Conservation (phyloP, 2,797 vertebrate species). For the Nasua narica region DNA sequence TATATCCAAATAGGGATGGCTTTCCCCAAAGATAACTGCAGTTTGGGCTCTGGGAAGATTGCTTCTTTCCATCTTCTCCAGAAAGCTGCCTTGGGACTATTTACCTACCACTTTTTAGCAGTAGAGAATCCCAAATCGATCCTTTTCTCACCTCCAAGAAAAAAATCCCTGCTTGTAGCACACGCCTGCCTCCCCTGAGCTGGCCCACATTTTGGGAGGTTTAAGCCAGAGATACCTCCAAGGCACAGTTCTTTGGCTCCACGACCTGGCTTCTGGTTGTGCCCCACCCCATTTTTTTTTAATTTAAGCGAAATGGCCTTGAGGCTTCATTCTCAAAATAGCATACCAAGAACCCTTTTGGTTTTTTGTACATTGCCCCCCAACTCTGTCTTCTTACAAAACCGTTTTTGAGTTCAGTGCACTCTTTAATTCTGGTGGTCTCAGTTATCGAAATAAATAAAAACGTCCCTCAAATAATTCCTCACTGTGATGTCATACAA, state of each 20-base stretch:
- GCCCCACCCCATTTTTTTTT: background rate
- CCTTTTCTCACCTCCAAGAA: background rate
- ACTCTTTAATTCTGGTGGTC: background rate
- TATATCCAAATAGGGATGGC: background rate
- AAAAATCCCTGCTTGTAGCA: background rate
- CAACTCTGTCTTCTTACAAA: background rate
- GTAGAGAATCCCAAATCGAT: background rate
- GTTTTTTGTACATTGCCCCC: background rate
- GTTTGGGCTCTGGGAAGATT: background rate
- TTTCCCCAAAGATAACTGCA: background rate
- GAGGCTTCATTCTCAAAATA: slow-evolving; percentile 1
- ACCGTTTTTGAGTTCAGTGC: background rate
- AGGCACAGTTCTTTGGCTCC: background rate
- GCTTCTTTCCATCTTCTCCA: background rate
- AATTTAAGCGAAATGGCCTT: background rate
- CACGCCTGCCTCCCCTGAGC: background rate
- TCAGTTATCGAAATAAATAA: slow-evolving; percentile 31
- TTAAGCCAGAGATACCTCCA: background rate
- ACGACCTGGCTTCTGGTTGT: background rate
- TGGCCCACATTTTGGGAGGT: background rate
- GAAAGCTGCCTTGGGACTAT: background rate
- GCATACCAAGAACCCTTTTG: background rate
- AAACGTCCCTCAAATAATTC: slow-evolving; percentile 9
- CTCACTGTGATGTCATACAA: background rate
- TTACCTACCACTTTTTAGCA: background rate